Conservation (phyloP, 2,888 invertebrate genomes). For the Tetrapedia diversipes region DNA sequence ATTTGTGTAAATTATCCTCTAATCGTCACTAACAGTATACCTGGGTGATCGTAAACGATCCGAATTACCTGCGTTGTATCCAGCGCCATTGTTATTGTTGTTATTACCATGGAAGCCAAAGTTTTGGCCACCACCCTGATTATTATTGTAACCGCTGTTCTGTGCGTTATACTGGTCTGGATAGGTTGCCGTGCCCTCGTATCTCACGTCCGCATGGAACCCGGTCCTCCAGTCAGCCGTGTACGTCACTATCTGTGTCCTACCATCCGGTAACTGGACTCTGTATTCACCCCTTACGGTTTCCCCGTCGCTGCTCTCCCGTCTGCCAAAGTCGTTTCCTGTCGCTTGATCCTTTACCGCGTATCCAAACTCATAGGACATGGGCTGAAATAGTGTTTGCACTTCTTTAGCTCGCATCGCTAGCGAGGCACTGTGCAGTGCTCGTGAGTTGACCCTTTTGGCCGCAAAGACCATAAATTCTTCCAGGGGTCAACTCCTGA, state of each 20-base stretch:
- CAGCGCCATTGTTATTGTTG: conserved; percentile 59
- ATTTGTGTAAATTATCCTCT: background rate
- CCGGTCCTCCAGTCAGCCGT: conserved; percentile 92
- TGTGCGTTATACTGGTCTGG: conserved; percentile 84
- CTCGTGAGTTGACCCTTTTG: too few species aligned
- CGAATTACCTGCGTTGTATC: conserved; percentile 65
- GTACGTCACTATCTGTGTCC: conserved; percentile 88
- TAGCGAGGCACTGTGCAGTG: too few species aligned
- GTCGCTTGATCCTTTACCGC: conserved; percentile 90
- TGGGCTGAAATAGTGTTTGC: conserved; percentile 84
- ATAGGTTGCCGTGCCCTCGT: conserved; percentile 88
- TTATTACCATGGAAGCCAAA: conserved; percentile 67
- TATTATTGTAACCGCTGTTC: conserved; percentile 77
- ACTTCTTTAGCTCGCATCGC: background rate
- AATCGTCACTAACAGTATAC: background rate
- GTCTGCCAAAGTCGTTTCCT: conserved; percentile 89
- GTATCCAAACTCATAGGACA: conserved; percentile 91
- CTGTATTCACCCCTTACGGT: conserved; percentile 87
- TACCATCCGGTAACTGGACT: conserved; percentile 86
- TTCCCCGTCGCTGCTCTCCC: conserved; percentile 89
- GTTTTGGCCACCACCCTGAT: conserved; percentile 57
- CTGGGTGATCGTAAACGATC: background rate
- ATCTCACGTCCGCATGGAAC: conserved; percentile 90
- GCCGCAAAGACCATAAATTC: too few species aligned
- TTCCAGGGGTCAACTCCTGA: too few species aligned